Conservation (phyloP, 2,797 vertebrate species). For the Sebastes oblongus region DNA sequence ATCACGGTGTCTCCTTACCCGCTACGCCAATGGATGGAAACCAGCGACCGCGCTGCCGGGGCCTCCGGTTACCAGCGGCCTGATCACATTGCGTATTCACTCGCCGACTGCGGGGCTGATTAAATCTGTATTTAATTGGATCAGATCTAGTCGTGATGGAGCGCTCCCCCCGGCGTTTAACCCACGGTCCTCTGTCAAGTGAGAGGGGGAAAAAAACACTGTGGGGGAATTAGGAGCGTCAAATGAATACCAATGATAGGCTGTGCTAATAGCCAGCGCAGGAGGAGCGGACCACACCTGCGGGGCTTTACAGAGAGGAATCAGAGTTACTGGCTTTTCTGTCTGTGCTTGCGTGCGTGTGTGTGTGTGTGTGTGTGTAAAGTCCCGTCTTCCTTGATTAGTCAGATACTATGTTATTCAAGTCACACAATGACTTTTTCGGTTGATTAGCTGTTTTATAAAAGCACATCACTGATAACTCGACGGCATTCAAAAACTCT, state of each 20-base stretch:
- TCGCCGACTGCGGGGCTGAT: conserved; percentile 73
- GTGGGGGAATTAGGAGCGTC: conserved; percentile 73
- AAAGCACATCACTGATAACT: conserved; percentile 44
- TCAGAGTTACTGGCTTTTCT: conserved; percentile 46
- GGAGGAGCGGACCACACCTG: conserved; percentile 75
- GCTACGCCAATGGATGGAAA: conserved; percentile 37
- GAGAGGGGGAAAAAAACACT: conserved; percentile 71
- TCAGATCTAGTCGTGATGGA: conserved; percentile 83
- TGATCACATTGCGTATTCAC: conserved; percentile 76
- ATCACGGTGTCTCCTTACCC: conserved; percentile 38
- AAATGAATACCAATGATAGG: conserved; percentile 83
- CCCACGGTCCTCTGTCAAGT: conserved; percentile 82
- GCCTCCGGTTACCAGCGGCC: conserved; percentile 54
- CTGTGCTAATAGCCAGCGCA: conserved; percentile 72
- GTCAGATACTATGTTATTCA: conserved; percentile 45
- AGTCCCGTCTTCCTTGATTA: conserved; percentile 51
- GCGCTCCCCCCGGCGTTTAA: conserved; percentile 81
- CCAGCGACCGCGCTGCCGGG: conserved; percentile 12
- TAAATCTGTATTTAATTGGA: conserved; percentile 88
- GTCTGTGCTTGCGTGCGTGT: neutral
- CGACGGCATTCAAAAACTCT: conserved; percentile 26
- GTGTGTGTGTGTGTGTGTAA: neutral
- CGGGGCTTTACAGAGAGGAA: conserved; percentile 57
- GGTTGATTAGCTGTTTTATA: conserved; percentile 62
- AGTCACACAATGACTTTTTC: conserved; percentile 37